Percentiles rank a stretch among this genome's conserved stretches.
phyloP scores from a whole-genome alignment of 2,888 invertebrate genomes.

The Dorcus parallelipipedus region DNA sequence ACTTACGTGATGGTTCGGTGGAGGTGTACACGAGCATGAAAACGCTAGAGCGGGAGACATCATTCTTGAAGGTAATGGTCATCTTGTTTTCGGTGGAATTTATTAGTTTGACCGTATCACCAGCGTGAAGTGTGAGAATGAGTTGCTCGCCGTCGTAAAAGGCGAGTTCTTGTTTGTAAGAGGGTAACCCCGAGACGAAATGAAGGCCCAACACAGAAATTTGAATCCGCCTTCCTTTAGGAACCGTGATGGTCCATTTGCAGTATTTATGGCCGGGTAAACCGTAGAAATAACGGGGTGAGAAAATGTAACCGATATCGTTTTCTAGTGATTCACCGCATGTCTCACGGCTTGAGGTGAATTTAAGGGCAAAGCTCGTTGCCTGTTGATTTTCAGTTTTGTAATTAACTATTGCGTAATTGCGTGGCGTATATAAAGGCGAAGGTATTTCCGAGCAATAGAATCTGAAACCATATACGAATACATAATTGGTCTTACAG shows the following conservation, averaged over 20 bases:
- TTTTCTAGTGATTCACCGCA: slow-evolving; percentile 68
- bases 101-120: slow-evolving; percentile 47
- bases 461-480: too few species aligned
- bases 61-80: slow-evolving; percentile 57
- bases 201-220: slow-evolving; percentile 63
- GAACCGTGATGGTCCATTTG: slow-evolving; percentile 66
- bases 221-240: slow-evolving; percentile 60
- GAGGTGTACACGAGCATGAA: slow-evolving; percentile 70
- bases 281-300: slow-evolving; percentile 66
- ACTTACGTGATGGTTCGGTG: slow-evolving; percentile 58
- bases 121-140: slow-evolving; percentile 43
- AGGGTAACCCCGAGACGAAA: slow-evolving; percentile 38
- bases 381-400: slow-evolving; percentile 17
- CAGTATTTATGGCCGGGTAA: slow-evolving; percentile 53
- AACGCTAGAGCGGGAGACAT: slow-evolving; percentile 55
- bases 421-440: too few species aligned
- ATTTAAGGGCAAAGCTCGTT: slow-evolving; percentile 62
- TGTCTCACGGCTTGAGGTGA: slow-evolving; percentile 55
- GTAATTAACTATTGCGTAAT: too few species aligned
- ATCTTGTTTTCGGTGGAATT: slow-evolving; percentile 65
- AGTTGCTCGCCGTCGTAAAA: slow-evolving; percentile 59
- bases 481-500: slow-evolving; percentile 10
- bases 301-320: slow-evolving; percentile 64
- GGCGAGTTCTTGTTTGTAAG: slow-evolving; percentile 32
- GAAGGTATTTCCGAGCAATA: too few species aligned